phyloP scores from a whole-genome alignment of 2,888 invertebrate genomes.

The Lasius fuliginosus region DNA sequence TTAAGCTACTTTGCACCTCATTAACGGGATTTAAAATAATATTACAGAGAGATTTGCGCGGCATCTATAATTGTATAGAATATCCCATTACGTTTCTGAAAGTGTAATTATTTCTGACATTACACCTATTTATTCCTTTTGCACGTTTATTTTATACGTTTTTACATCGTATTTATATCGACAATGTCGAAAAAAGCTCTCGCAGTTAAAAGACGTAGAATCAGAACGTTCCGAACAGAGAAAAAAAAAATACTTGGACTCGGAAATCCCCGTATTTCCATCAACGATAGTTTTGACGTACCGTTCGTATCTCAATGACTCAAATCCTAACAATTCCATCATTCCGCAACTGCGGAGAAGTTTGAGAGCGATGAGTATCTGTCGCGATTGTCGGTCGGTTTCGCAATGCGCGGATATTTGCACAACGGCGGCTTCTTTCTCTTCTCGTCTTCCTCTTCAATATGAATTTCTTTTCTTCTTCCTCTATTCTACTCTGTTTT shows the following conservation, averaged over 20 bases:
- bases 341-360: background rate
- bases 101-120: background rate
- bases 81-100: no score
- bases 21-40: conserved; percentile 13
- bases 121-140: background rate
- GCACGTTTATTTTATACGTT: background rate
- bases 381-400: background rate
- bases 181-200: background rate
- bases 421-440: background rate
- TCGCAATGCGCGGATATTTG: background rate
- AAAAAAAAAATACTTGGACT: background rate
- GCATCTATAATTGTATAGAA: background rate
- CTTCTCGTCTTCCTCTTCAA: background rate
- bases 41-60: background rate
- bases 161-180: background rate
- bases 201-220: background rate
- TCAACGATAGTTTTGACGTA: background rate
- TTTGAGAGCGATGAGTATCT: background rate
- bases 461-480: background rate
- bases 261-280: background rate
- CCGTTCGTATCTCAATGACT: background rate
- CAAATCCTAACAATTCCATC: conserved; percentile 20
- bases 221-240: background rate
- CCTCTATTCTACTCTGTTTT: background rate
- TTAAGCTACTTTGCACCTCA: conserved; percentile 9